Evolutionary conservation across 2,797 vertebrate species (phyloP).

Genomic region (Synanceia verrucosa): DNA sequence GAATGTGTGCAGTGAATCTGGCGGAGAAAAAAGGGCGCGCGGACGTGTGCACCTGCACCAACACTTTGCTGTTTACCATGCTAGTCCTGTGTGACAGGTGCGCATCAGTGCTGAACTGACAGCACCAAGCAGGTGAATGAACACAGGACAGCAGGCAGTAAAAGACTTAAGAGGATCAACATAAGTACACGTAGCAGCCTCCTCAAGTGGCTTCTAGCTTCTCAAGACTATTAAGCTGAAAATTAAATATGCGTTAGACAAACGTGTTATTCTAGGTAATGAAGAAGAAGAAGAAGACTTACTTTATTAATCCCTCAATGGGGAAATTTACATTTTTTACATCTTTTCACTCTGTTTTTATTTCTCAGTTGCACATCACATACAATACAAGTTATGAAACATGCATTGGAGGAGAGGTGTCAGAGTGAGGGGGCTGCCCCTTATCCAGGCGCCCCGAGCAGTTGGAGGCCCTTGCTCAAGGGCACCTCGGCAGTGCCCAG

Average conservation of each 20-base stretch:
- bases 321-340: too few relatives aligned
- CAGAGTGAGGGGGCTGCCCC: too few relatives aligned
- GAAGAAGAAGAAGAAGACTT: not conserved
- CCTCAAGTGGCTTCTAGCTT: constrained; percentile 1
- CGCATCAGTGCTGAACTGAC: not conserved
- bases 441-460: too few relatives aligned
- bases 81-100: constrained; percentile 53
- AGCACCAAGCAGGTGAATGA: not conserved
- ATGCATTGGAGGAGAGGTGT: too few relatives aligned
- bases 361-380: too few relatives aligned
- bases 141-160: constrained; percentile 19
- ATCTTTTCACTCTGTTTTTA: too few relatives aligned
- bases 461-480: too few relatives aligned
- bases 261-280: constrained; percentile 16
- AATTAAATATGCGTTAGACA: not conserved
- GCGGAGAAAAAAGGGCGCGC: not conserved
- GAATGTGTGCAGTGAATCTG: not conserved
- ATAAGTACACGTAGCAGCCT: constrained; percentile 44
- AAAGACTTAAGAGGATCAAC: constrained; percentile 61
- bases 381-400: too few relatives aligned
- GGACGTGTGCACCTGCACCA: constrained; percentile 6
- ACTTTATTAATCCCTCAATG: too few relatives aligned
- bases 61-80: constrained; percentile 18
- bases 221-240: constrained; percentile 16
- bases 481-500: too few relatives aligned